A percentile compares a stretch with the other conserved stretches of the same genome.
Conservation (phyloP, 2,797 vertebrate genomes). For the Schizopygopsis malacanthus region DNA sequence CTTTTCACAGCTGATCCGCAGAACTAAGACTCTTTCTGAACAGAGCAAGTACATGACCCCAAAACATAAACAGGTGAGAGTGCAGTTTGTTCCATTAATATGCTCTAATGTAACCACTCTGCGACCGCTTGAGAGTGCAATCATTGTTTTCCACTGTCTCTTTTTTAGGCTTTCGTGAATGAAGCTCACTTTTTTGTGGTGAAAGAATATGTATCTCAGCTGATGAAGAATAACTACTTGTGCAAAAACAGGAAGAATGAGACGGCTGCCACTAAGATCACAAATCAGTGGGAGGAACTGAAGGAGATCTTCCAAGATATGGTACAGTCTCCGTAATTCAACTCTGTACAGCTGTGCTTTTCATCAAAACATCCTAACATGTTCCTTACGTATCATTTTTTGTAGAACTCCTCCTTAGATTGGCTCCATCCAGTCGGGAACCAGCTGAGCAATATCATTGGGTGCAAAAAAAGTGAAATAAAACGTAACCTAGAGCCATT, state of each 20-base stretch:
- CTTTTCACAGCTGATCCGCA: constrained; percentile 69
- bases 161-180: constrained; percentile 78
- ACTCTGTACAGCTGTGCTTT: neutral
- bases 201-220: constrained; percentile 82
- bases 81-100: neutral
- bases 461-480: constrained; percentile 76
- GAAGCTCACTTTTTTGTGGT: constrained; percentile 80
- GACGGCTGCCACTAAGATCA: constrained; percentile 79
- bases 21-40: constrained; percentile 66
- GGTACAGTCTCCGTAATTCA: constrained; percentile 73
- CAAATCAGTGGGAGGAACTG: constrained; percentile 76
- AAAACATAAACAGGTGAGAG: constrained; percentile 76
- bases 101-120: neutral
- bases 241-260: constrained; percentile 75
- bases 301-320: constrained; percentile 72
- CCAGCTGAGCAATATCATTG: constrained; percentile 80
- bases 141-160: neutral
- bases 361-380: constrained; percentile 1
- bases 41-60: constrained; percentile 77
- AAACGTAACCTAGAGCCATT: constrained; percentile 74
- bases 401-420: constrained; percentile 77
- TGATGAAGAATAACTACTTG: constrained; percentile 81
- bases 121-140: neutral
- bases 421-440: constrained; percentile 82
- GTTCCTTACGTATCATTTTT: neutral